Evolutionary conservation across 2,113 vertebrate species (phyloP).

Genomic region (Origma solitaria): DNA sequence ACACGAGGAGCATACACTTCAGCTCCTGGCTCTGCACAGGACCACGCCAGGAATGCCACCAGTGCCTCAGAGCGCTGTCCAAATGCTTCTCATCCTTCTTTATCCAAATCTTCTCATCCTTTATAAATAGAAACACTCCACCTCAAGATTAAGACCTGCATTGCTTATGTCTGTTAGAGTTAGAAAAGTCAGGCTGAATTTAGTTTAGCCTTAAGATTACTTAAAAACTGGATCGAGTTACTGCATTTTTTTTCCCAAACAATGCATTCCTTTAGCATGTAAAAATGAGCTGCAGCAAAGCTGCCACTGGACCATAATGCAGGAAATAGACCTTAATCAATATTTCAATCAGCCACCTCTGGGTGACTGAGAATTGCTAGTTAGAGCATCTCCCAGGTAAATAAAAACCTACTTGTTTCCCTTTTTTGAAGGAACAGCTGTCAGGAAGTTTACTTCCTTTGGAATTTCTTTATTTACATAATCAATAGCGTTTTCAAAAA

Average conservation of each 20-base stretch:
- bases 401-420: background rate
- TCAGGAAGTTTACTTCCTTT: background rate
- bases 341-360: slow-evolving; percentile 50
- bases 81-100: background rate
- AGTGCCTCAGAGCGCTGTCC: background rate
- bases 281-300: slow-evolving; percentile 27
- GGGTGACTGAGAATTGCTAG: slow-evolving; percentile 29
- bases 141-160: background rate
- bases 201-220: background rate
- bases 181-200: background rate
- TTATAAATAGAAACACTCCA: background rate
- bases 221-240: slow-evolving; percentile 17
- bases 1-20: background rate
- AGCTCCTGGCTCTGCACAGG: background rate
- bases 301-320: background rate
- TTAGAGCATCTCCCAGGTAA: slow-evolving; percentile 9
- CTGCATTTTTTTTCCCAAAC: background rate
- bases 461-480: background rate
- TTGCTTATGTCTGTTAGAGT: background rate
- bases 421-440: background rate
- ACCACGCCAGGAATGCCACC: background rate
- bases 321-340: slow-evolving; percentile 40
- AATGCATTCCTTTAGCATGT: background rate
- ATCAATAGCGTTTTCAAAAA: background rate
- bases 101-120: background rate